A percentile compares a stretch with the other conserved stretches of the same genome.
phyloP scores from a whole-genome alignment of 2,113 vertebrate species.

The Dascyllus trimaculatus region DNA sequence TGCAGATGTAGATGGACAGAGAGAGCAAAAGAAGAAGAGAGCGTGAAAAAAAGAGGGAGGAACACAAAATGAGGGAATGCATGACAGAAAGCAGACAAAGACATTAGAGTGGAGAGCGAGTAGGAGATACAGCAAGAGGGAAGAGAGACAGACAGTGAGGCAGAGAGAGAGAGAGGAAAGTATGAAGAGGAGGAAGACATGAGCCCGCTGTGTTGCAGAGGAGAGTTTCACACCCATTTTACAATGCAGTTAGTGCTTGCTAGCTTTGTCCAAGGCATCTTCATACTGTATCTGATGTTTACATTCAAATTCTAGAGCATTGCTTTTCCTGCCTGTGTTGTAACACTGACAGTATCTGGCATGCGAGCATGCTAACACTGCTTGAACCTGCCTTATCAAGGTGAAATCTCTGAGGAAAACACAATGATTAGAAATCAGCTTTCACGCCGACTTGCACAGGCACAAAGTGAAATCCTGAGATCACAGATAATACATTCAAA shows the following conservation, averaged over 20 bases:
- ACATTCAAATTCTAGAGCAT: conserved; percentile 2
- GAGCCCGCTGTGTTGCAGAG: conserved; percentile 67
- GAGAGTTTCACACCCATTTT: conserved; percentile 69
- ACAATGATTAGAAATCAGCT: not conserved
- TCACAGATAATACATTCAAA: conserved; percentile 55
- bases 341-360: conserved; percentile 14
- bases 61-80: conserved; percentile 63
- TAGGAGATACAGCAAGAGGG: conserved; percentile 42
- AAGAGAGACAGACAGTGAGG: conserved; percentile 28
- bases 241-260: conserved; percentile 56
- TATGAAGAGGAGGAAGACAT: conserved; percentile 54
- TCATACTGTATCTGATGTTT: conserved; percentile 42
- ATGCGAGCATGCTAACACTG: conserved; percentile 22
- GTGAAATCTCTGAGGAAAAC: not conserved
- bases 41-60: conserved; percentile 48
- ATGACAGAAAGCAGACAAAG: conserved; percentile 69
- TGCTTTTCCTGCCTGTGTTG: not conserved
- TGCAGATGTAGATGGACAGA: conserved; percentile 72
- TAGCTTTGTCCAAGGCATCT: conserved; percentile 37
- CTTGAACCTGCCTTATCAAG: conserved; percentile 1
- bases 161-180: conserved; percentile 14
- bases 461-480: conserved; percentile 3
- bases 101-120: conserved; percentile 41
- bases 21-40: conserved; percentile 58
- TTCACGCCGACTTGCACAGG: not conserved